Base-by-base conservation (phyloP, 30 jellyfish, hydroid and myxozoan species). In the Morbakka virulenta region DNA sequence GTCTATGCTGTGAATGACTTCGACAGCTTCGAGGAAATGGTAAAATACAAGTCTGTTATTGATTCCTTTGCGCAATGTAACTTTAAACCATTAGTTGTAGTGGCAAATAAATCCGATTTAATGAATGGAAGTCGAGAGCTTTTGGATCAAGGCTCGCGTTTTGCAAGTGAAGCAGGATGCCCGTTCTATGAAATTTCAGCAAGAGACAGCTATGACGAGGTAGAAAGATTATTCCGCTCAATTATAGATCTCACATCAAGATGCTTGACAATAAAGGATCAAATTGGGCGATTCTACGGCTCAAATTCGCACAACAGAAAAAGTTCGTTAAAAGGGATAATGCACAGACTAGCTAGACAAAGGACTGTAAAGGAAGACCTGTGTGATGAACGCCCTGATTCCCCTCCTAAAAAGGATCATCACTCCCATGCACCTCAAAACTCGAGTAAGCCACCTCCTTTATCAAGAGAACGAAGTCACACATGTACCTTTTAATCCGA, bases 111-210 rank as follows among this genome's bases (percentile, higher is more conserved):
- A 61, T 11, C 47, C 20, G 93, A 81, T 36, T 75, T 81, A 9
- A 34, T 4, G 34, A 36, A 76, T 11, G 93, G 79, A 48, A 61
- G 85, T 47, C 30, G 51, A 0, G 80, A 61, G 12, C 31, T 86
- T 6, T 29, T 36, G 77, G 67, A 30, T 17, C 35, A 72, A 21
- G 93, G 93, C 17, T 32, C 69, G 9, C 80, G 63, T 36, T 81
- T 28, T 36, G 93, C 93, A 25, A 81, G 66, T 35, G 93, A 81
- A 30, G 93, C 50, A 14, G 93, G 85, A n/a, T 81, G 93, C 49
- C 93, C 93, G 29, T 74, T 69, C 35, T 76, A 81, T 50, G 93
- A 81, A 32, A 20, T 81, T 13, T 69, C 93, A 27, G 93, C 93
- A 20, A 29, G 93, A 31, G 93, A 81, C 28, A 81, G 79, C 61